phyloP scores from a whole-genome alignment of 64 coral and sea anemone genomes.

The Dendronephthya gigantea region DNA sequence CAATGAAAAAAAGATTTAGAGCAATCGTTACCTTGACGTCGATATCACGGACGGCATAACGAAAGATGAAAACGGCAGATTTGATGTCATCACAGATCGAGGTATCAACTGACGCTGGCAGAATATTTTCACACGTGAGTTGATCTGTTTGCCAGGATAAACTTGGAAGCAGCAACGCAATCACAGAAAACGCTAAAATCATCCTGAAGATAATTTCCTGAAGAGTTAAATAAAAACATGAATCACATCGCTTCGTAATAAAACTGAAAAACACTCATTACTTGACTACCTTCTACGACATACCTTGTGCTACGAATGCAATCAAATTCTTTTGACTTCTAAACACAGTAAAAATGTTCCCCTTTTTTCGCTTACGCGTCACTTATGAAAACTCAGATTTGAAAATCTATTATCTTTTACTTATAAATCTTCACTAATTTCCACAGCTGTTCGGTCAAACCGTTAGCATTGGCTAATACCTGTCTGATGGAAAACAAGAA shows the following conservation, averaged over 20 bases:
- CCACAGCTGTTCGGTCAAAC: background rate
- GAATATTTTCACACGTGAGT: background rate
- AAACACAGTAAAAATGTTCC: background rate
- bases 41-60: background rate
- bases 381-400: background rate
- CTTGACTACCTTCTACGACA: background rate
- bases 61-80: background rate
- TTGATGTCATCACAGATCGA: background rate
- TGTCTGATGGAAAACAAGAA: background rate
- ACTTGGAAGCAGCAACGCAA: background rate
- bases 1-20: too few species aligned
- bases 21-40: background rate
- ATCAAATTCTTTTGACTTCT: background rate
- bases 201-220: background rate
- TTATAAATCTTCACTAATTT: background rate
- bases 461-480: background rate
- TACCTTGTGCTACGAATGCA: background rate
- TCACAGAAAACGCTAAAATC: background rate
- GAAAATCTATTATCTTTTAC: background rate
- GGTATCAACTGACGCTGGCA: background rate
- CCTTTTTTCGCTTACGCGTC: background rate
- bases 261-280: background rate
- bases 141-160: background rate
- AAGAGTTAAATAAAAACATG: too few species aligned
- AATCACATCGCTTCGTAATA: too few species aligned